Conservation (phyloP, 2,797 vertebrate genomes). For the Micromesistius poutassou region DNA sequence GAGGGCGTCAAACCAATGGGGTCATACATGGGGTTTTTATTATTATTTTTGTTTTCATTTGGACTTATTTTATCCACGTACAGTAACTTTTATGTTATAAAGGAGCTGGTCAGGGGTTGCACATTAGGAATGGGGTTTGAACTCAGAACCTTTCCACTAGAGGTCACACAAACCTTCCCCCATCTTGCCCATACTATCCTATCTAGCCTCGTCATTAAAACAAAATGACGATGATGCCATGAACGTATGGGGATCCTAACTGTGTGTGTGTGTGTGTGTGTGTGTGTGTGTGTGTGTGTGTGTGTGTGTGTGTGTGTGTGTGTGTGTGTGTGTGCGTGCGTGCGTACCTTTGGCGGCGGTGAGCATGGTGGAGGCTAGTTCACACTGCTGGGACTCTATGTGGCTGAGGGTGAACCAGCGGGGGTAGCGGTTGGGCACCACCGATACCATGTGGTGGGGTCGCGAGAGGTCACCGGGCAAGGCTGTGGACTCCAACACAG, state of each 20-base stretch:
- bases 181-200: background rate
- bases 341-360: constrained; percentile 96
- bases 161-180: background rate
- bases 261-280: background rate
- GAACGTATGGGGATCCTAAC: too few species aligned
- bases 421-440: constrained; percentile 96
- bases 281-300: background rate
- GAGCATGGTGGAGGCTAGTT: constrained; percentile 98
- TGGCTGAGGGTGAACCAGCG: constrained; percentile 99
- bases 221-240: too few species aligned
- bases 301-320: constrained; percentile 17
- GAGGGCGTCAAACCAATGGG: background rate
- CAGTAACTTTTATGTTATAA: background rate
- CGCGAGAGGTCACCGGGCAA: constrained; percentile 90
- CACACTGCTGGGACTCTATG: constrained; percentile 98
- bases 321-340: constrained; percentile 3
- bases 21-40: background rate
- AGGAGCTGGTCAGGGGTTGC: too few species aligned
- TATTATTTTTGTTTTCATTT: too few species aligned
- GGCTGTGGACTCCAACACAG: constrained; percentile 94
- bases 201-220: too few species aligned
- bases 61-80: background rate
- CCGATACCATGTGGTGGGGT: constrained; percentile 95
- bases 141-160: background rate
- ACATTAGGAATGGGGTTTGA: background rate